These are phyloP conservation scores for Caenorhabditis latens DNA, from an alignment of 1,140 invertebrate species.

Conservation along the genomic window DNA sequence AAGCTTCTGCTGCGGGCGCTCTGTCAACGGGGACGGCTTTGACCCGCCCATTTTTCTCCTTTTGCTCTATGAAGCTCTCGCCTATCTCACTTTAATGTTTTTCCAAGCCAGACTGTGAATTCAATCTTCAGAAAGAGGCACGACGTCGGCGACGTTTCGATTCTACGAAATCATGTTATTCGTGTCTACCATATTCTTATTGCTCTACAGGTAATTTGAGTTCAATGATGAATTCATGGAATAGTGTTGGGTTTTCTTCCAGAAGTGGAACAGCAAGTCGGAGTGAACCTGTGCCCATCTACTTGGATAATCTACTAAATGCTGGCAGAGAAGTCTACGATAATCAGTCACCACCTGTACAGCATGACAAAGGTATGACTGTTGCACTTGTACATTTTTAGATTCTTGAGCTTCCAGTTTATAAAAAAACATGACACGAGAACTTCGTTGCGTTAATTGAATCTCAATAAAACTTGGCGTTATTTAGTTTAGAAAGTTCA, in stretches of 20 bases:
- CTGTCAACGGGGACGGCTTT: conserved; percentile 44
- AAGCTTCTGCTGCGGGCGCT: background rate
- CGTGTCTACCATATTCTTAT: conserved; percentile 17
- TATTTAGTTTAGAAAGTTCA: background rate
- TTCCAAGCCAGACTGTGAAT: conserved; percentile 37
- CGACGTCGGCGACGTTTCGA: conserved; percentile 20
- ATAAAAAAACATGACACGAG: background rate
- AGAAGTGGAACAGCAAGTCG: conserved; percentile 23
- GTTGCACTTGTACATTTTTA: background rate
- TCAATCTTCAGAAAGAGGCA: conserved; percentile 42
- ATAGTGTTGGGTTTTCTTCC: background rate
- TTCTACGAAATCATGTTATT: background rate
- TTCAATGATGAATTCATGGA: background rate
- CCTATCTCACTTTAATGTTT: conserved; percentile 54
- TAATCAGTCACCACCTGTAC: conserved; percentile 76
- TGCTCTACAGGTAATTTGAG: conserved; percentile 17
- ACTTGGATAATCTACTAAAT: conserved; percentile 72
- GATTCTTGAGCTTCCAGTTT: background rate
- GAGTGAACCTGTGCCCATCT: conserved; percentile 72
- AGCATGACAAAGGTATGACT: conserved; percentile 61
- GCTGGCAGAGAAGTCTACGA: conserved; percentile 73
- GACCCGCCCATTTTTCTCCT: conserved; percentile 45
- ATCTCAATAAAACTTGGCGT: background rate
- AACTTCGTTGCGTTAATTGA: background rate
- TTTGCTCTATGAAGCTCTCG: conserved; percentile 41